Percentiles rank a stretch among this genome's conserved stretches.
These are phyloP conservation scores for Epizoanthus illoricatus DNA, from an alignment of 92 coral and sea anemone genomes.

Conservation along the genomic window DNA sequence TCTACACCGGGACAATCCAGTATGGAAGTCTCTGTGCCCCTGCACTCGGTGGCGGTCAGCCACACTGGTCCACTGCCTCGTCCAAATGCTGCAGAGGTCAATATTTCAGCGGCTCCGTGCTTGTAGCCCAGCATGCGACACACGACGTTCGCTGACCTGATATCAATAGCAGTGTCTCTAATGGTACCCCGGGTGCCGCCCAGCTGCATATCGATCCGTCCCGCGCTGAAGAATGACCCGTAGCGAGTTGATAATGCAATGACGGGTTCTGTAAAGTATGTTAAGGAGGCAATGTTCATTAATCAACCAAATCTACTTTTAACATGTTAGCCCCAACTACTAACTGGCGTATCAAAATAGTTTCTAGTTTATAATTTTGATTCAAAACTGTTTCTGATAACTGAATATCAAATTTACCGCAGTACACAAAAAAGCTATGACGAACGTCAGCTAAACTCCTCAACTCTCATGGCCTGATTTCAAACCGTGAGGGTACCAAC, in stretches of 20 bases:
- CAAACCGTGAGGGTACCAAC: too few species aligned
- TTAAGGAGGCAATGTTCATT: not conserved
- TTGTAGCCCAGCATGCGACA: conserved; percentile 19
- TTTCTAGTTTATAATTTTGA: not conserved
- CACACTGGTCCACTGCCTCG: conserved; percentile 8
- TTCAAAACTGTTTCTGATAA: not conserved
- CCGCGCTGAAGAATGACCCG: not conserved
- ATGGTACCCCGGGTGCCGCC: conserved; percentile 12
- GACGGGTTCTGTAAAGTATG: conserved; percentile 3
- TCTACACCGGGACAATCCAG: conserved; percentile 22
- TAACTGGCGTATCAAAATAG: too few species aligned
- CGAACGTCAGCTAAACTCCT: too few species aligned
- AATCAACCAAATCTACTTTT: not conserved
- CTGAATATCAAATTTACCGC: too few species aligned
- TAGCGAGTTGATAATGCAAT: not conserved
- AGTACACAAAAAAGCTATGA: too few species aligned
- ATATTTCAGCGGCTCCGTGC: not conserved
- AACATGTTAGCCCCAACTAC: not conserved
- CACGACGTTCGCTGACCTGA: conserved; percentile 14
- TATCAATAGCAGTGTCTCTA: conserved; percentile 16
- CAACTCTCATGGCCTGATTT: too few species aligned
- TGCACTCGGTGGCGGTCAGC: conserved; percentile 1
- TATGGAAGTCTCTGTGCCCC: conserved; percentile 10
- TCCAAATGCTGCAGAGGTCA: not conserved
- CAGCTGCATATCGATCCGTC: conserved; percentile 1